Conservation (phyloP, 2,888 invertebrate species). For the Podotricha telesiphe region DNA sequence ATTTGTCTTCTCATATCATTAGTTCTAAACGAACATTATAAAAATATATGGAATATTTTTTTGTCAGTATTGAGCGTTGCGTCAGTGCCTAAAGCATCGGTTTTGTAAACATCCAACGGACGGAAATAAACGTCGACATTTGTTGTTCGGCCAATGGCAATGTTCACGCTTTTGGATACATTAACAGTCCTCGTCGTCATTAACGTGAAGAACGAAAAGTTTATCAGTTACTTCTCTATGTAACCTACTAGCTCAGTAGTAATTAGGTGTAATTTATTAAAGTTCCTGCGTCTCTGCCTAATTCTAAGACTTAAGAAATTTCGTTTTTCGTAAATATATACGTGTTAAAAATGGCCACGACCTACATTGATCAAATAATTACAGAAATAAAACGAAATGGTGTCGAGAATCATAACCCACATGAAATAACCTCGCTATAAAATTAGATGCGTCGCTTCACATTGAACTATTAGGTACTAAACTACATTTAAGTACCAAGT, state of each 20-base stretch:
- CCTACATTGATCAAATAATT: constrained; percentile 57
- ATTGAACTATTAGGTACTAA: constrained; percentile 28
- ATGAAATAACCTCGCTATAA: constrained; percentile 67
- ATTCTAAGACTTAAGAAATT: not conserved
- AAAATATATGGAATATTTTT: constrained; percentile 37
- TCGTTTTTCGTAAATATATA: constrained; percentile 9
- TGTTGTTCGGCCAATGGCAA: constrained; percentile 64
- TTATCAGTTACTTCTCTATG: constrained; percentile 11
- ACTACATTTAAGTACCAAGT: not conserved
- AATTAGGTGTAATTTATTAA: not conserved
- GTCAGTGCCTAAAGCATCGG: constrained; percentile 67
- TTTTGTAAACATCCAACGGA: constrained; percentile 70
- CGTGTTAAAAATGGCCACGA: constrained; percentile 51
- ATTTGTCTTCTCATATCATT: too few relatives aligned
- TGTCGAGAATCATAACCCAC: constrained; percentile 74
- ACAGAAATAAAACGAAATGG: constrained; percentile 64
- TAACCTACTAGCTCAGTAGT: not conserved
- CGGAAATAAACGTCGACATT: constrained; percentile 68
- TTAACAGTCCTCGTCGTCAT: constrained; percentile 34
- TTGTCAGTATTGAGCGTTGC: constrained; percentile 60
- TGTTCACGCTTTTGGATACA: constrained; percentile 48
- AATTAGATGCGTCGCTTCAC: constrained; percentile 62
- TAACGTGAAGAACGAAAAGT: constrained; percentile 16
- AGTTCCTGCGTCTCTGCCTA: not conserved
- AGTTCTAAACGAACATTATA: too few relatives aligned